Conservation (phyloP, 2,113 vertebrate genomes). For the Ailurus styani region DNA sequence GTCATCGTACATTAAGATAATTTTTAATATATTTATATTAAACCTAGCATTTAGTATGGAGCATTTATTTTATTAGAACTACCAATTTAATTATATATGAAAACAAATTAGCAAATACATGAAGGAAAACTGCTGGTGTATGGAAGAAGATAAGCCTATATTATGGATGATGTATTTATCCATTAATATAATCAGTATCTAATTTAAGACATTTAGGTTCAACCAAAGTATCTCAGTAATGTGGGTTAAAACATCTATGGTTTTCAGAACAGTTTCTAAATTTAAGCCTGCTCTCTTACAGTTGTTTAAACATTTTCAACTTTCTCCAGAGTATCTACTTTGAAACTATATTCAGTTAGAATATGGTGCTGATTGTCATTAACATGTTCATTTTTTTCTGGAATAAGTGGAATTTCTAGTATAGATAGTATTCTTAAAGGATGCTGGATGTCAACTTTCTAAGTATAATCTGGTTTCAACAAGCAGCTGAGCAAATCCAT, state of each 20-base stretch:
- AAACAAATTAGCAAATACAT: conserved; percentile 39
- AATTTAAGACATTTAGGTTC: neutral
- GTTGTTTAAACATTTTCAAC: neutral
- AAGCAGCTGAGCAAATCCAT: neutral
- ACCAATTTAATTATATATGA: conserved; percentile 19
- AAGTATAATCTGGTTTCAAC: neutral
- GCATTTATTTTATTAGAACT: conserved; percentile 44
- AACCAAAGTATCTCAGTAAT: neutral
- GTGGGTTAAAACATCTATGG: neutral
- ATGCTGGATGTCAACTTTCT: neutral
- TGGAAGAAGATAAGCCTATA: neutral
- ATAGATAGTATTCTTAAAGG: neutral
- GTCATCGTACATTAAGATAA: neutral
- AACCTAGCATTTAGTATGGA: neutral
- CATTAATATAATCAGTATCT: conserved; percentile 17
- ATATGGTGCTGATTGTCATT: neutral
- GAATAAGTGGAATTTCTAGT: neutral
- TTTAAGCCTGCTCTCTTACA: neutral
- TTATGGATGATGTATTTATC: conserved; percentile 29
- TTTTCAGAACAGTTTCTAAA: neutral
- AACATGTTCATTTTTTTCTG: neutral
- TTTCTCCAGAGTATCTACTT: neutral
- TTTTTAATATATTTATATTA: neutral
- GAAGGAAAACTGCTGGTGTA: neutral
- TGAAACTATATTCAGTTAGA: neutral